A percentile compares a stretch with the other conserved stretches of the same genome.
Conservation (phyloP, 1,140 invertebrate species). For the Amphibalanus amphitrite region DNA sequence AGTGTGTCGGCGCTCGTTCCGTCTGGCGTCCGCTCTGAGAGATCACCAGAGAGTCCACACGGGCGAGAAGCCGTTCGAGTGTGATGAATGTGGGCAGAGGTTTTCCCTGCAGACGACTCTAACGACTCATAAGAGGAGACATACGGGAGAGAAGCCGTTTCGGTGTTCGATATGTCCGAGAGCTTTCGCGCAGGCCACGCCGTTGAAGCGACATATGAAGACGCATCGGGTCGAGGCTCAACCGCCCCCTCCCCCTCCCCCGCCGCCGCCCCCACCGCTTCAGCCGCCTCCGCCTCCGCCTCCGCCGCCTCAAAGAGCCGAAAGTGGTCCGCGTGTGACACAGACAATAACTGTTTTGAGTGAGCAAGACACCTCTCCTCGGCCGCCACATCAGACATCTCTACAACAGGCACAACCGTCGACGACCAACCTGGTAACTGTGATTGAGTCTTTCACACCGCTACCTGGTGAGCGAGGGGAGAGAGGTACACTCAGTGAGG, state of each 20-base stretch:
- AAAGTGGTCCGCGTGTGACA: too few relatives aligned
- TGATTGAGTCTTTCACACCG: not conserved
- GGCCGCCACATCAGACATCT: too few relatives aligned
- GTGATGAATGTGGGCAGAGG: slow-evolving; percentile 21
- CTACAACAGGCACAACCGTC: too few relatives aligned
- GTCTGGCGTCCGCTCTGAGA: slow-evolving; percentile 13
- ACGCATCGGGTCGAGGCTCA: not conserved
- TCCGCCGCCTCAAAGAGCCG: too few relatives aligned
- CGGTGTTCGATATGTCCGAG: slow-evolving; percentile 35
- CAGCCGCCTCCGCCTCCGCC: not conserved
- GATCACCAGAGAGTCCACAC: slow-evolving; percentile 19
- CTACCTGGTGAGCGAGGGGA: not conserved
- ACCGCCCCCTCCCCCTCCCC: too few relatives aligned
- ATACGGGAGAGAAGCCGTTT: slow-evolving; percentile 19
- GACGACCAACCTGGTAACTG: not conserved
- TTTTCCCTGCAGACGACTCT: slow-evolving; percentile 21
- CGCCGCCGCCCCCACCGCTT: too few relatives aligned
- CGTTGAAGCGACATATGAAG: slow-evolving; percentile 13
- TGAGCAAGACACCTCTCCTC: too few relatives aligned
- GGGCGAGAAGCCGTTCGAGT: slow-evolving; percentile 23
- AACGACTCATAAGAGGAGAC: slow-evolving; percentile 20
- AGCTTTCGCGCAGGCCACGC: slow-evolving; percentile 26
- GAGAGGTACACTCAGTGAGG: too few relatives aligned
- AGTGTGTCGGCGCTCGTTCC: slow-evolving; percentile 15
- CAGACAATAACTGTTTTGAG: too few relatives aligned